Evolutionary conservation across 2,113 vertebrate genomes (phyloP).

Genomic region (Trachemys scripta): DNA sequence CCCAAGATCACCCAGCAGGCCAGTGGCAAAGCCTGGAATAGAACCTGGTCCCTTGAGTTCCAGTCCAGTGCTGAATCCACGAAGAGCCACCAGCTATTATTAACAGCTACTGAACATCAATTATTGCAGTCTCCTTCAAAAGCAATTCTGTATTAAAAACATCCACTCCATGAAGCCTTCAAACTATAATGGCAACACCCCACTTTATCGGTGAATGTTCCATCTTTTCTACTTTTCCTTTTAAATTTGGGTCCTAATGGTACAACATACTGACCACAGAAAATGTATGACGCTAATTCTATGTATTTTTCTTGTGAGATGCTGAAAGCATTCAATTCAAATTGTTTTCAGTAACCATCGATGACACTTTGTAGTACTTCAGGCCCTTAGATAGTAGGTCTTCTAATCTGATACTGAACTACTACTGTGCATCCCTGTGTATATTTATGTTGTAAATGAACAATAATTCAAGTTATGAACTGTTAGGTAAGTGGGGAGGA

Average conservation of each 20-base stretch:
- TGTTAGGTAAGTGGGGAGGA: not conserved
- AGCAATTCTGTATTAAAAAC: not conserved
- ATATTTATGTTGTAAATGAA: conserved; percentile 28
- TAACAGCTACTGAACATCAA: not conserved
- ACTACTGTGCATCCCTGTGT: conserved; percentile 14
- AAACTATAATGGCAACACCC: not conserved
- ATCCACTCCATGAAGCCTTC: not conserved
- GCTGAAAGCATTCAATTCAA: not conserved
- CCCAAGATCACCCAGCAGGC: not conserved
- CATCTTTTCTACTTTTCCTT: not conserved
- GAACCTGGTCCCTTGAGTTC: not conserved
- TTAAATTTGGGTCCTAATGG: not conserved
- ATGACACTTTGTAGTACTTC: conserved; percentile 13
- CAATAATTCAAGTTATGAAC: conserved; percentile 28
- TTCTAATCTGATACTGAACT: conserved; percentile 5
- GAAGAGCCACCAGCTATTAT: not conserved
- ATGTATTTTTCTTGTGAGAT: not conserved
- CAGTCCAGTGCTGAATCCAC: not conserved
- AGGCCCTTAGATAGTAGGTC: not conserved
- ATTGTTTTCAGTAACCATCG: conserved; percentile 7
- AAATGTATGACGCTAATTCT: not conserved
- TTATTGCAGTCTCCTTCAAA: not conserved
- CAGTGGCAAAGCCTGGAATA: not conserved
- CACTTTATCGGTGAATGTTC: not conserved
- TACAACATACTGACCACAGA: not conserved